Conservation (phyloP, 1,140 invertebrate genomes). For the Cherax destructor region DNA sequence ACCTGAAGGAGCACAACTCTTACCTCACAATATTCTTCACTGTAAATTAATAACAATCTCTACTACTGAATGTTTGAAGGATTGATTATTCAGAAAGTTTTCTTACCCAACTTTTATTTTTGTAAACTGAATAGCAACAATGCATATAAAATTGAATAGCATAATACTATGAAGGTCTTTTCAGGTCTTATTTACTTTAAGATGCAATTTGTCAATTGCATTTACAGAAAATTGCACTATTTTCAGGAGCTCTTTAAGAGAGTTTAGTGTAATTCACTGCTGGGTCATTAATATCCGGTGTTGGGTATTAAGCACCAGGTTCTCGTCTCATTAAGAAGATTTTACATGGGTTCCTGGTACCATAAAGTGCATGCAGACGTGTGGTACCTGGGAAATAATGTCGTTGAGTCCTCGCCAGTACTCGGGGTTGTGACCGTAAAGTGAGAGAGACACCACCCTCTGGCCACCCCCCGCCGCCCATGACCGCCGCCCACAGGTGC, state of each 20-base stretch:
- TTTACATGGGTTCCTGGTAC: neutral
- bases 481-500: constrained; percentile 49
- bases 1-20: neutral
- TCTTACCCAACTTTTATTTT: neutral
- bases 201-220: too few species aligned
- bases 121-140: neutral
- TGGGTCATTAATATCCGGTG: too few species aligned
- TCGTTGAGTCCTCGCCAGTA: constrained; percentile 35
- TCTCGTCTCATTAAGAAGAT: neutral
- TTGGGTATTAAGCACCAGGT: neutral
- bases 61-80: neutral
- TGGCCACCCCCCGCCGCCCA: constrained; percentile 32
- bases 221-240: too few species aligned
- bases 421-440: constrained; percentile 34
- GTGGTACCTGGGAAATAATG: constrained; percentile 26
- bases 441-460: constrained; percentile 16
- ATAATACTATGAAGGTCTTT: too few species aligned
- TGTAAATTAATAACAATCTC: too few species aligned
- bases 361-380: neutral
- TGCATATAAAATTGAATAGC: too few species aligned
- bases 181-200: too few species aligned
- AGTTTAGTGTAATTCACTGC: too few species aligned
- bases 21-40: neutral
- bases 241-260: neutral
- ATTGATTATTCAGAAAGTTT: too few species aligned